Base-by-base conservation (phyloP, 2,797 vertebrate species). In the Crenichthys baileyi region DNA sequence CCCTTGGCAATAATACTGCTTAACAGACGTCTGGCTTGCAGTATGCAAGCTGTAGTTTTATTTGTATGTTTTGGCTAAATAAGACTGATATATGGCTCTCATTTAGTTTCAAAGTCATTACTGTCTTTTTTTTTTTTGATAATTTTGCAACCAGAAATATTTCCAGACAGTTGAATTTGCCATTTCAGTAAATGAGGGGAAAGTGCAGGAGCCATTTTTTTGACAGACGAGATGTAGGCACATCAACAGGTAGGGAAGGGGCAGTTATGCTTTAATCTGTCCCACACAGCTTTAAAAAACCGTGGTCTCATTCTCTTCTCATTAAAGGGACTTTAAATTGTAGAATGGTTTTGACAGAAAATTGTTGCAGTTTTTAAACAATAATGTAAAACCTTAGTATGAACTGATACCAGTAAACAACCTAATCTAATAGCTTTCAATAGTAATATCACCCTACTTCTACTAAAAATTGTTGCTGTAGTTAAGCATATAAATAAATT, bases 211-310 rank as follows among this genome's bases (percentile, higher is more conserved):
- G 0, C 1, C 12, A 44, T 15, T 12, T n/a, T 68, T 44, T n/a
- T n/a, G 39, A 39, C 36, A 41, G 36, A 1, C 24, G 20, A 63
- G n/a, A 31, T 29, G 60, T 3, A 31, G 29, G 29, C 36, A 12
- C 63, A 67, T 36, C 31, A 67, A 67, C 36, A 67, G 36, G 63
- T 24, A 67, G 63, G 36, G 63, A 18, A 67, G 63, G 63, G 63
- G 20, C 36, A 22, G 63, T 24, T 20, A 18, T 41, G 4, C 63
- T 41, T 20, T 31, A 63, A 63, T 18, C 15, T 63, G 60, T 20
- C 3, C 60, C 16, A 8, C 36, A 20, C 5, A 36, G 6, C 29
- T 20, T 41, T 9, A 24, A 50, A 50, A 15, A 31, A 36, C 3
- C 29, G 16, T 63, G 7, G 7, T 36, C 31, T 63, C 20, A 67